Evolutionary conservation across 2,888 invertebrate species (phyloP).

Genomic region (Epicampocera succincta): DNA sequence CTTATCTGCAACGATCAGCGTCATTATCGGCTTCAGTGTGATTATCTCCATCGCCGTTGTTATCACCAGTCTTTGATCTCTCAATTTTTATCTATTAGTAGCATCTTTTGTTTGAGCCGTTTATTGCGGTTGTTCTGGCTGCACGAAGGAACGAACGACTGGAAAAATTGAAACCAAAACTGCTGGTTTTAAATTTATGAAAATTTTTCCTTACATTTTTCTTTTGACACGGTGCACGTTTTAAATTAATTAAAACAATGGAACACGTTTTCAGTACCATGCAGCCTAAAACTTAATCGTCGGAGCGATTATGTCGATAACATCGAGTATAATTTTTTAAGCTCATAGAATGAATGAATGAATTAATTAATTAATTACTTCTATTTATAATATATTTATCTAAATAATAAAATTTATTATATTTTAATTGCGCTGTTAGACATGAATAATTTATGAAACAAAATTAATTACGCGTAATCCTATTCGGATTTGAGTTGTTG

Average conservation of each 20-base stretch:
- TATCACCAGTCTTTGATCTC: conserved; percentile 46
- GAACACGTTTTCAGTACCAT: conserved; percentile 34
- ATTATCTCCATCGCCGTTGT: conserved; percentile 41
- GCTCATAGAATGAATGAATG: too few species aligned
- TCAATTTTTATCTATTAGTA: conserved; percentile 53
- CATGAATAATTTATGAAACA: neutral
- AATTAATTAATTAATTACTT: neutral
- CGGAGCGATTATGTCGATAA: too few species aligned
- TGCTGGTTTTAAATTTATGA: conserved; percentile 52
- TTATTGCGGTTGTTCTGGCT: conserved; percentile 2
- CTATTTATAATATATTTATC: too few species aligned
- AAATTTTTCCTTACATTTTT: conserved; percentile 13
- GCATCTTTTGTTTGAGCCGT: conserved; percentile 38
- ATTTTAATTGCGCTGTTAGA: neutral
- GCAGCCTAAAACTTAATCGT: neutral
- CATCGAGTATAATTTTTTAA: too few species aligned
- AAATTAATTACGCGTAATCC: too few species aligned
- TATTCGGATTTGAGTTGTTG: too few species aligned
- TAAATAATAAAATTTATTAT: too few species aligned
- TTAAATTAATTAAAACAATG: conserved; percentile 51
- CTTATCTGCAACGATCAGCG: conserved; percentile 58
- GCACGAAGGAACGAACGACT: conserved; percentile 23
- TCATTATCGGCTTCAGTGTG: conserved; percentile 22
- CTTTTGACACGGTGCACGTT: conserved; percentile 26
- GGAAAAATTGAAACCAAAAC: neutral